Evolutionary conservation across 1,140 invertebrate genomes (phyloP).

Genomic region (Cardiocondyla obscurior): DNA sequence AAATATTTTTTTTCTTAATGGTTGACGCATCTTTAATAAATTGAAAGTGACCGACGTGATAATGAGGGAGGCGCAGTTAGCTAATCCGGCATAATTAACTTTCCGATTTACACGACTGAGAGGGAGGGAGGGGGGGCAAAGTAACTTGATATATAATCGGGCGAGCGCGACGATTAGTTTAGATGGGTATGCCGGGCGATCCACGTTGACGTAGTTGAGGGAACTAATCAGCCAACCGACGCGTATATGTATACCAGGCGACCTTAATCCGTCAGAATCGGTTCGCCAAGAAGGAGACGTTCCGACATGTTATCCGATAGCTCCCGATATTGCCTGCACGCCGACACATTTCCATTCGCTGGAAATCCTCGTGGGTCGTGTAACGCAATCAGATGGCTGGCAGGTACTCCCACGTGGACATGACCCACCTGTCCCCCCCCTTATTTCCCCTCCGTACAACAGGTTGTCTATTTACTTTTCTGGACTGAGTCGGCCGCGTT

Average conservation of each 20-base stretch:
- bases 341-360: constrained; percentile 48
- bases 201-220: constrained; percentile 45
- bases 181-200: constrained; percentile 26
- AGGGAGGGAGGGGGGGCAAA: no score
- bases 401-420: constrained; percentile 57
- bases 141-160: constrained; percentile 30
- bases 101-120: background rate
- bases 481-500: background rate
- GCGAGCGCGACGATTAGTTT: constrained; percentile 47
- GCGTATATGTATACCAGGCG: constrained; percentile 32
- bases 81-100: constrained; percentile 8
- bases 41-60: background rate
- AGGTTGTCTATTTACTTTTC: constrained; percentile 43
- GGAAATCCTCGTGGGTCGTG: constrained; percentile 57
- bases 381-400: constrained; percentile 63
- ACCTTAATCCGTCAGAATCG: constrained; percentile 51
- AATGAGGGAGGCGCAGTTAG: background rate
- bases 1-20: background rate
- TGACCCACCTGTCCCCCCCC: constrained; percentile 50
- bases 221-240: constrained; percentile 51
- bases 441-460: no score
- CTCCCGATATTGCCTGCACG: constrained; percentile 55
- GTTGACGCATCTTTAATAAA: background rate
- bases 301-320: constrained; percentile 52
- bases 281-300: constrained; percentile 54